phyloP scores from a whole-genome alignment of 2,888 invertebrate genomes.

The Oscheius sp. region DNA sequence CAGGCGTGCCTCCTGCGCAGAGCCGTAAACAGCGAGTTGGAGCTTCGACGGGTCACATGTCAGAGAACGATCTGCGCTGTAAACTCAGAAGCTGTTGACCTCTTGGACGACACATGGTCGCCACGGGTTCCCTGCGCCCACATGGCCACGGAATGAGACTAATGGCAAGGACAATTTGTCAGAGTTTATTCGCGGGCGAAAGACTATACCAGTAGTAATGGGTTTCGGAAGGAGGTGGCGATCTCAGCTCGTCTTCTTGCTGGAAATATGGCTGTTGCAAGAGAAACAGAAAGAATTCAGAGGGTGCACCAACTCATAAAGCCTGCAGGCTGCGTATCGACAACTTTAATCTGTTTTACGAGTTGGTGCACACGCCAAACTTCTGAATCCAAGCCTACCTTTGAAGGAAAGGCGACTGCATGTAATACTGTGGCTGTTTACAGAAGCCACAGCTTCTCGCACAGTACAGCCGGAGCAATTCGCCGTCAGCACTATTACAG shows the following conservation, averaged over 20 bases:
- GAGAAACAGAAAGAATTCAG: no score
- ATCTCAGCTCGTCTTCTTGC: neutral
- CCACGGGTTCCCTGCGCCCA: conserved; percentile 6
- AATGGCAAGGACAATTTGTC: neutral
- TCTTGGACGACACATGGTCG: conserved; percentile 24
- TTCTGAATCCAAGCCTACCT: neutral
- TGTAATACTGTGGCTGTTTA: conserved; percentile 57
- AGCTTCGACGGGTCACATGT: conserved; percentile 23
- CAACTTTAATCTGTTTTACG: no score
- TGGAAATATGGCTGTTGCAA: neutral
- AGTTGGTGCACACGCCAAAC: no score
- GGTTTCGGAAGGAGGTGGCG: neutral
- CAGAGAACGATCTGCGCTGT: conserved; percentile 25
- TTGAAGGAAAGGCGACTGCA: conserved; percentile 30
- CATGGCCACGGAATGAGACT: neutral
- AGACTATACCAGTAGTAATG: conserved; percentile 2
- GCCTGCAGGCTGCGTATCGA: no score
- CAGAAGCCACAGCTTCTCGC: conserved; percentile 65
- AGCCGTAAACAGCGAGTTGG: conserved; percentile 26
- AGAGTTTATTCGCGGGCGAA: conserved; percentile 4
- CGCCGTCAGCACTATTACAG: conserved; percentile 57
- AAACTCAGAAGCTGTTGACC: conserved; percentile 32
- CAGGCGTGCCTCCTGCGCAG: conserved; percentile 17
- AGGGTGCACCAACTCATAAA: no score
- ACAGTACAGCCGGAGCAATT: conserved; percentile 60